Conservation (phyloP, 2,113 vertebrate species). For the Seriola dumerili region DNA sequence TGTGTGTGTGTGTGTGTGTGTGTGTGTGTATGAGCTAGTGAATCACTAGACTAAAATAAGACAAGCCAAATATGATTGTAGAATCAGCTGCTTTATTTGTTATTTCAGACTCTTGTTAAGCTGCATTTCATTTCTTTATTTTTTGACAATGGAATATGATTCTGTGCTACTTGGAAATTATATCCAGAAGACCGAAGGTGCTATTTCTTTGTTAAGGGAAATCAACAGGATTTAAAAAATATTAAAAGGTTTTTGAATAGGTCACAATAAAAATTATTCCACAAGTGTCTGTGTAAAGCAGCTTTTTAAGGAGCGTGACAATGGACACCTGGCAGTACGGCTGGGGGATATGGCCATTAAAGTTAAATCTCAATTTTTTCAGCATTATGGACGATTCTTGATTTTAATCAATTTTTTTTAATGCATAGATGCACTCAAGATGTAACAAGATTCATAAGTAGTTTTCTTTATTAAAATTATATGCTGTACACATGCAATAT, state of each 20-base stretch:
- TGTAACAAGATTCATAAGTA: no score
- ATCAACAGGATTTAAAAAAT: not conserved
- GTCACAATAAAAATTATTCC: not conserved
- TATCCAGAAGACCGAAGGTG: not conserved
- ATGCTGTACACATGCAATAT: no score
- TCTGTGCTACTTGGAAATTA: not conserved
- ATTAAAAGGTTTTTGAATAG: not conserved
- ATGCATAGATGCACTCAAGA: no score
- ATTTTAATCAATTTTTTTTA: no score
- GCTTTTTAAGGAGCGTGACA: not conserved
- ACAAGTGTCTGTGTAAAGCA: not conserved
- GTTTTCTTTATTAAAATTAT: no score
- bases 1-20: not conserved
- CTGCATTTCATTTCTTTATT: not conserved
- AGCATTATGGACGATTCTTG: no score
- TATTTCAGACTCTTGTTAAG: not conserved
- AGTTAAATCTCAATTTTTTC: no score
- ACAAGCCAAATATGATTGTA: constrained; percentile 8
- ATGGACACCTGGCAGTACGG: no score
- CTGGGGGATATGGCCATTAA: no score
- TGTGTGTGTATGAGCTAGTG: not conserved
- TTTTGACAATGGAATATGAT: not conserved
- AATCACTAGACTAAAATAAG: constrained; percentile 43
- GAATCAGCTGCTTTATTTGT: not conserved
- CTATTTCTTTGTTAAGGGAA: not conserved